phyloP scores from a whole-genome alignment of 2,888 invertebrate genomes.

The Tetrapedia diversipes region DNA sequence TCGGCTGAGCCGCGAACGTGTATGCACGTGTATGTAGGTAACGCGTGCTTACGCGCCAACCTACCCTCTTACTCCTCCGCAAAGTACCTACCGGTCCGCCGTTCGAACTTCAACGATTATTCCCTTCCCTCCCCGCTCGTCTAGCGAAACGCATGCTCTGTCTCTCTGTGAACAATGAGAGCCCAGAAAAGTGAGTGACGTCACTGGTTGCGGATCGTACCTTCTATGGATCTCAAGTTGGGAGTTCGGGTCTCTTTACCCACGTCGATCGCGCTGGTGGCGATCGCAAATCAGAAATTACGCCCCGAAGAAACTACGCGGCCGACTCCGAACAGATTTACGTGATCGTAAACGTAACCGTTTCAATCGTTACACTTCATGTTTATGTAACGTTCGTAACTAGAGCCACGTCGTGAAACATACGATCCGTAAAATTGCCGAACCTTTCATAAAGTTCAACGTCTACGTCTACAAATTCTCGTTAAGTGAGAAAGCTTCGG shows the following conservation, averaged over 20 bases:
- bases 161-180: slow-evolving; percentile 65
- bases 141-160: slow-evolving; percentile 58
- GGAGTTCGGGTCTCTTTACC: slow-evolving; percentile 59
- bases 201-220: slow-evolving; percentile 71
- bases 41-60: slow-evolving; percentile 44
- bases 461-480: neutral
- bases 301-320: slow-evolving; percentile 28
- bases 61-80: slow-evolving; percentile 73
- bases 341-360: slow-evolving; percentile 39
- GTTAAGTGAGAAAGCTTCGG: neutral
- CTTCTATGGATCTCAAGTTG: slow-evolving; percentile 72
- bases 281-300: slow-evolving; percentile 40
- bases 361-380: slow-evolving; percentile 16
- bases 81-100: slow-evolving; percentile 64
- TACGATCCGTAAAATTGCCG: slow-evolving; percentile 11
- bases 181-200: slow-evolving; percentile 69
- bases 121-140: slow-evolving; percentile 53
- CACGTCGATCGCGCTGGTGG: slow-evolving; percentile 52
- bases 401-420: neutral
- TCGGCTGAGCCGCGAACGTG: slow-evolving; percentile 44
- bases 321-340: slow-evolving; percentile 33
- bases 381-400: neutral
- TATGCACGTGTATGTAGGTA: slow-evolving; percentile 34
- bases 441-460: neutral
- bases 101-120: slow-evolving; percentile 66